phyloP scores from a whole-genome alignment of 2,113 vertebrate genomes.

The Canis aureus region DNA sequence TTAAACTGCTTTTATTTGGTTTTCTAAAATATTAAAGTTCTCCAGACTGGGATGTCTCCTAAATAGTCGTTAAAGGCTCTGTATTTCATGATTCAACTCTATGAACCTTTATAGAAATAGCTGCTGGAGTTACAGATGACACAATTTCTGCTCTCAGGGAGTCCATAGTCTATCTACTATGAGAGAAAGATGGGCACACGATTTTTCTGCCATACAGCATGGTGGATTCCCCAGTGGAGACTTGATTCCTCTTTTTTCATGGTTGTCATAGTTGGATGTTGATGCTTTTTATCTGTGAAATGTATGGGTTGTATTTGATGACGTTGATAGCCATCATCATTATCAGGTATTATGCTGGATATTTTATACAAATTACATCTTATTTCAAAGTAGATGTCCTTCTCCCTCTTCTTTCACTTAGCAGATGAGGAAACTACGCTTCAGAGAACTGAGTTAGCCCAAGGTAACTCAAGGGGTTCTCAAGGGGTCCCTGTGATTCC shows the following conservation, averaged over 20 bases:
- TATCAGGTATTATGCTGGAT: not conserved
- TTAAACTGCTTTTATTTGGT: slow-evolving; percentile 2
- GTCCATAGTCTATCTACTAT: not conserved
- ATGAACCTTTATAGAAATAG: not conserved
- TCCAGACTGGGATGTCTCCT: not conserved
- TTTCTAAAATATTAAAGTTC: slow-evolving; percentile 39
- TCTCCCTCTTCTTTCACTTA: not conserved
- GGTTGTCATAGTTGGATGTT: not conserved
- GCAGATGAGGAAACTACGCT: not conserved
- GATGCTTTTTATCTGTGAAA: not conserved
- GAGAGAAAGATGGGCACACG: not conserved
- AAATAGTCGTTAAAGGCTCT: not conserved
- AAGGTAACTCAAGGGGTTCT: not conserved
- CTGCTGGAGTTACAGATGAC: not conserved
- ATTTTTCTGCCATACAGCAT: not conserved
- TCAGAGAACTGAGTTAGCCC: not conserved
- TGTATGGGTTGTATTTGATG: not conserved
- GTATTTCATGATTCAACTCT: not conserved
- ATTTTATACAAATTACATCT: not conserved
- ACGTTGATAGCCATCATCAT: not conserved
- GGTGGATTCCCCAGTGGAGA: not conserved
- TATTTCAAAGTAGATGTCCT: not conserved
- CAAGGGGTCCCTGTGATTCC: not conserved
- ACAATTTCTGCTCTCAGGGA: not conserved
- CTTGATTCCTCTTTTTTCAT: not conserved